Evolutionary conservation across 2,888 invertebrate species (phyloP).

Genomic region (Euphydryas editha): DNA sequence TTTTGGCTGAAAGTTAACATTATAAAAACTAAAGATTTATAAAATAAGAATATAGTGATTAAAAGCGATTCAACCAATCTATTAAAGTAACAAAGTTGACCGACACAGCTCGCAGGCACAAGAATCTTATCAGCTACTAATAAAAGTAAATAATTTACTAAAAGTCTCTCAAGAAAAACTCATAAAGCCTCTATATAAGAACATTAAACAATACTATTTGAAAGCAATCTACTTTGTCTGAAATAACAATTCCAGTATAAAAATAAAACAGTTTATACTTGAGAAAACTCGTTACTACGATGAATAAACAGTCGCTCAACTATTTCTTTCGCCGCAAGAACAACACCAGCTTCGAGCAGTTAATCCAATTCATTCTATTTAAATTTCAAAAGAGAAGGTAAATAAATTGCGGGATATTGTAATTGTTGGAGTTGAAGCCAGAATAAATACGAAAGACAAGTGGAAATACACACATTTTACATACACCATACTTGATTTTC

Average conservation of each 20-base stretch:
- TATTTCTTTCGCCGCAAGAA: constrained; percentile 16
- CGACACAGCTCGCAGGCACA: too few species aligned
- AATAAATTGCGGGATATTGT: constrained; percentile 9
- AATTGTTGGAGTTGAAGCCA: neutral
- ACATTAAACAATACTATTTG: constrained; percentile 24
- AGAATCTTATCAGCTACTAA: neutral
- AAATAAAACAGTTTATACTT: constrained; percentile 27
- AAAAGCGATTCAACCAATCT: too few species aligned
- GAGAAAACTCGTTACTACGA: constrained; percentile 24
- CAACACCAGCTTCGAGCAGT: constrained; percentile 6
- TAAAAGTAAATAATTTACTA: neutral
- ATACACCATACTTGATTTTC: too few species aligned
- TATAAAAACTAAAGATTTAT: too few species aligned
- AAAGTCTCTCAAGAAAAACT: constrained; percentile 7
- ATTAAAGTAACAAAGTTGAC: too few species aligned
- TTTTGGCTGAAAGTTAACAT: too few species aligned
- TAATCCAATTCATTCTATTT: constrained; percentile 19
- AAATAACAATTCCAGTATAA: constrained; percentile 23
- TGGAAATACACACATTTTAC: neutral
- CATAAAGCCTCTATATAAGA: neutral
- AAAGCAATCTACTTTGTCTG: constrained; percentile 32
- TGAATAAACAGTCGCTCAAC: constrained; percentile 24
- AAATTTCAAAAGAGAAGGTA: constrained; percentile 6
- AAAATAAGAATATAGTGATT: too few species aligned
- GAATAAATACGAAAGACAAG: neutral